Base-by-base conservation (phyloP, 2,797 vertebrate species). In the Peromyscus melanophrys region DNA sequence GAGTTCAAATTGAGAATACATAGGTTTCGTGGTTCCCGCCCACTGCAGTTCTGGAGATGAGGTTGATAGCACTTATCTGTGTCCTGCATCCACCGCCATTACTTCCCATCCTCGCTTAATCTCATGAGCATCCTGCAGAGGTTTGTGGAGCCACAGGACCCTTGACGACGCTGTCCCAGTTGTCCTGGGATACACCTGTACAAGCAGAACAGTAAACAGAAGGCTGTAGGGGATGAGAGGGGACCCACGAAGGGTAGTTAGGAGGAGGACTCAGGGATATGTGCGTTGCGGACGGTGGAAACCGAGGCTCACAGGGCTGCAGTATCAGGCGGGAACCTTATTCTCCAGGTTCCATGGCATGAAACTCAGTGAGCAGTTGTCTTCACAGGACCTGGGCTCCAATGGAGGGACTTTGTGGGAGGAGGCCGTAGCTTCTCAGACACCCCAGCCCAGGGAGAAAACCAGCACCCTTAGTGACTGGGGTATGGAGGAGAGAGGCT, bases 341-440 rank as follows among this genome's bases (percentile, higher is more conserved):
- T 31, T 69, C 46, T 6, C 2, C 8, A 31, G 75, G 37, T 23
- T n/a, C 10, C 13, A 0, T 23, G 76, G 55, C 52, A 9, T 19
- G 19, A 65, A 52, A 27, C 52, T 65, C 16, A 73, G 67, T 10
- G 21, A 13, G 69, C 76, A 61, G 25, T 40, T 73, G 2, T 82
- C 40, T 82, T 67, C 40, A 13, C 7, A n/a, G 52, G 63, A 23
- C 16, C 27, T 34, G 17, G 78, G 67, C 69, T 86, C 59, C 21
- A 0, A 16, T 13, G 46, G 9, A 16, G 27, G 23, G 10, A 55
- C 34, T n/a, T 63, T 0, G 0, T 31, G 55, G 40, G 78, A 71
- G 10, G 94, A 49, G 40, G 29, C 80, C 4, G 31, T 59, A 61
- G 0, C 1, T 40, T 90, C 71, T 75, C 27, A 65, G 29, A 13